Evolutionary conservation across 2,888 invertebrate species (phyloP).

Genomic region (Brachypalpus laphriformis): DNA sequence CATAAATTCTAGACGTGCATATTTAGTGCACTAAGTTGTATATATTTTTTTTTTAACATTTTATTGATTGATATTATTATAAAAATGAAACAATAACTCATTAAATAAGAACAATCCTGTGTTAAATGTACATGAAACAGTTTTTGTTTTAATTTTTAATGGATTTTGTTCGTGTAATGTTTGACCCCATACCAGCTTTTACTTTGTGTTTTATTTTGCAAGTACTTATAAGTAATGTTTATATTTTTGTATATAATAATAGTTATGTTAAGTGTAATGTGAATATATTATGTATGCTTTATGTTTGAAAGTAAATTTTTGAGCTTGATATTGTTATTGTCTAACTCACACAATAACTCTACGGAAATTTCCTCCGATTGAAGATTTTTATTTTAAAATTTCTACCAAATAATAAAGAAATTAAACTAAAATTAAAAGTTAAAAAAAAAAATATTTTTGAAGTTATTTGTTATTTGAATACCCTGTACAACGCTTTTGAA

Average conservation of each 20-base stretch:
- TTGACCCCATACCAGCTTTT: conserved; percentile 83
- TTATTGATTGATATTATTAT: too few relatives aligned
- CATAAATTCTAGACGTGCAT: not conserved
- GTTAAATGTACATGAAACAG: conserved; percentile 55
- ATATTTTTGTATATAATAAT: conserved; percentile 3
- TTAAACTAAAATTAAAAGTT: conserved; percentile 43
- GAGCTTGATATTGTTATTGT: conserved; percentile 80
- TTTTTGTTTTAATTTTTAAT: conserved; percentile 46
- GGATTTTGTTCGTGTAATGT: conserved; percentile 75
- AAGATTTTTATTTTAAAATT: conserved; percentile 25
- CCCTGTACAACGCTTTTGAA: conserved; percentile 70
- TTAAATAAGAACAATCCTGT: conserved; percentile 51
- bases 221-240: conserved; percentile 20
- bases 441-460: too few relatives aligned
- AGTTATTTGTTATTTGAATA: conserved; percentile 30
- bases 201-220: conserved; percentile 65
- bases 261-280: conserved; percentile 41
- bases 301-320: conserved; percentile 31
- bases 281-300: conserved; percentile 17
- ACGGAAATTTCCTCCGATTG: conserved; percentile 67
- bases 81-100: not conserved
- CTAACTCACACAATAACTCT: conserved; percentile 82
- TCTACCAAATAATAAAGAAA: not conserved
- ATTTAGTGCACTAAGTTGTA: not conserved
- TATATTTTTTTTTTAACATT: not conserved